phyloP scores from a whole-genome alignment of 2,888 invertebrate genomes.

The Lithophane ornitopus region DNA sequence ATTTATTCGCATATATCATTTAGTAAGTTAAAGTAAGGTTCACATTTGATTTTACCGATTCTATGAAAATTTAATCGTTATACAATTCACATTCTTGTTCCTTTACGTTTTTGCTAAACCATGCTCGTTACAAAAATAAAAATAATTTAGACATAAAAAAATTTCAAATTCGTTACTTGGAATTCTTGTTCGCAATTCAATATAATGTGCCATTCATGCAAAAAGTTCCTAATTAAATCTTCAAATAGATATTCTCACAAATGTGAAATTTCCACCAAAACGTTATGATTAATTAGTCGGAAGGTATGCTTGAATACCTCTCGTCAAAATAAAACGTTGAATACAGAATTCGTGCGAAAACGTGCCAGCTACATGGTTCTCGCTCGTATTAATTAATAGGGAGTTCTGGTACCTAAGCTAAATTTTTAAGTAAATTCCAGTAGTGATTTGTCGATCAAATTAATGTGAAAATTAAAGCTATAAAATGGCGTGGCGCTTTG shows the following conservation, averaged over 20 bases:
- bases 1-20: conserved; percentile 55
- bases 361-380: conserved; percentile 39
- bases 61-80: neutral
- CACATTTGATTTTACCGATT: conserved; percentile 16
- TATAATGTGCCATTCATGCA: neutral
- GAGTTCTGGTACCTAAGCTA: conserved; percentile 41
- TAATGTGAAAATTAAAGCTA: conserved; percentile 41
- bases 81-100: neutral
- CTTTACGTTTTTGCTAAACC: neutral
- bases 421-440: conserved; percentile 52
- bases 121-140: neutral
- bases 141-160: neutral
- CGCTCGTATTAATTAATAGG: conserved; percentile 46
- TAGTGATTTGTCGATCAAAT: conserved; percentile 54
- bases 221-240: conserved; percentile 14
- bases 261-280: conserved; percentile 35
- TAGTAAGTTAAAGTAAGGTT: conserved; percentile 1
- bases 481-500: conserved; percentile 9
- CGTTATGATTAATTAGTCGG: conserved; percentile 51
- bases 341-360: conserved; percentile 49
- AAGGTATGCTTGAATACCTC: conserved; percentile 47
- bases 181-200: neutral
- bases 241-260: conserved; percentile 24
- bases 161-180: neutral
- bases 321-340: conserved; percentile 56